Base-by-base conservation (phyloP, 2,797 vertebrate species). In the Perodicticus potto region DNA sequence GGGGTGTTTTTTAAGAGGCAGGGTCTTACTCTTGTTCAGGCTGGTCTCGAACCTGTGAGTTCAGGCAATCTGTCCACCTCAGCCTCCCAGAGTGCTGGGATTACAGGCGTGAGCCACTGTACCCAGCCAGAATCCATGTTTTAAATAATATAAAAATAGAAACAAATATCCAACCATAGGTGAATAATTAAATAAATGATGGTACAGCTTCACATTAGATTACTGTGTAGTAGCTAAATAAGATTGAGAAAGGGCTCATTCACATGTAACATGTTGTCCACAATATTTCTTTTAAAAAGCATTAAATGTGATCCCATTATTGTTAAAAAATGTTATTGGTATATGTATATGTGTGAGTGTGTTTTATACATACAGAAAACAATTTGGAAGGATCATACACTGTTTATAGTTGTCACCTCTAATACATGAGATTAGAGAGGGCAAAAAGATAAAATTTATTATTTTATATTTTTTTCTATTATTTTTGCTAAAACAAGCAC, bases 401-500 rank as follows among this genome's bases (percentile, higher is more conserved):
- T 53, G 10, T 90, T 80, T 85, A 89, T 9, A 93, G 34, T 11
- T 91, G 53, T 76, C 84, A 86, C 27, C 72, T 86, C 77, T 89
- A 93, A 86, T 3, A 1, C 4, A 49, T 65, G 76, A 86, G 19
- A 81, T 85, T 34, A 81, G 29, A 94, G 9, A 70, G 16, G 34
- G 5, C 11, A 25, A 45, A 86, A 87, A 94, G 65, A 63, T 32
- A 83, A 74, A 20, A 45, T 43, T 67, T 95, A 91, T 61, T 25
- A 91, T 77, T 93, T 97, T 69, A 88, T 13, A 67, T 6, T 90
- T 96, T n/a, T 92, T 55, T 93, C 1, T 70, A 80, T 69, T 94
- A 91, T 65, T 83, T 76, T 80, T 91, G 23, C 57, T 61, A 78
- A 34, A 91, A 87, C 32, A 22, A 63, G 27, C 29, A 89, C 53